phyloP scores from a whole-genome alignment of 30 jellyfish, hydroid and myxozoan species.

The Aurelia aurita complex sp. Pacific region DNA sequence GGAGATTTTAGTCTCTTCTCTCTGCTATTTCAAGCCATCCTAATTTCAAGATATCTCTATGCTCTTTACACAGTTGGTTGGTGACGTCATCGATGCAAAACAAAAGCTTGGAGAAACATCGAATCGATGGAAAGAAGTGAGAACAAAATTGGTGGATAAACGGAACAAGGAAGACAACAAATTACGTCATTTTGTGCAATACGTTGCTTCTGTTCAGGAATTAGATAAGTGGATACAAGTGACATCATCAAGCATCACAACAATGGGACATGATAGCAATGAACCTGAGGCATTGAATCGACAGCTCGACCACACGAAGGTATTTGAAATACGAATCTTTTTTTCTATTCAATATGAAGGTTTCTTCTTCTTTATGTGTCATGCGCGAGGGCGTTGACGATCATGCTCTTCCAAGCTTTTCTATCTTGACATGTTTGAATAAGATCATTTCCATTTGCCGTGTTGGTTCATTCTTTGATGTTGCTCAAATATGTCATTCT shows the following conservation, averaged over 20 bases:
- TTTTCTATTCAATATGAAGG: too few relatives aligned
- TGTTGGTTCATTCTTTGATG: too few relatives aligned
- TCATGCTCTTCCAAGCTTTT: too few relatives aligned
- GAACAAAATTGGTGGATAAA: conserved; percentile 58
- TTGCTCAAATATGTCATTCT: too few relatives aligned
- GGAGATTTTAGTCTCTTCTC: too few relatives aligned
- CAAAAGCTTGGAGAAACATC: conserved; percentile 54
- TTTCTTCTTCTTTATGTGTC: too few relatives aligned
- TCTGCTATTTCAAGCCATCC: too few relatives aligned
- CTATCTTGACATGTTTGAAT: too few relatives aligned
- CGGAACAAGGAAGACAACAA: conserved; percentile 57
- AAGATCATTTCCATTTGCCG: too few relatives aligned
- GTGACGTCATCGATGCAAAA: conserved; percentile 54
- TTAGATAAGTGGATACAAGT: conserved; percentile 85
- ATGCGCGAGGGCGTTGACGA: too few relatives aligned
- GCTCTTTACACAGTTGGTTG: conserved; percentile 7
- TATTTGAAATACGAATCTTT: background rate
- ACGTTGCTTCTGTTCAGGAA: conserved; percentile 54
- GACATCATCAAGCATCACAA: conserved; percentile 65
- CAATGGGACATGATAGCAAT: conserved; percentile 58
- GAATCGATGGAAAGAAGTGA: conserved; percentile 59
- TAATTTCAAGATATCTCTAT: too few relatives aligned
- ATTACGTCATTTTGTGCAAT: conserved; percentile 68
- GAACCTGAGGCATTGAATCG: conserved; percentile 63
- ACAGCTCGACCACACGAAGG: conserved; percentile 82